Evolutionary conservation across 2,113 vertebrate genomes (phyloP).

Genomic region (Gopherus evgoodei): DNA sequence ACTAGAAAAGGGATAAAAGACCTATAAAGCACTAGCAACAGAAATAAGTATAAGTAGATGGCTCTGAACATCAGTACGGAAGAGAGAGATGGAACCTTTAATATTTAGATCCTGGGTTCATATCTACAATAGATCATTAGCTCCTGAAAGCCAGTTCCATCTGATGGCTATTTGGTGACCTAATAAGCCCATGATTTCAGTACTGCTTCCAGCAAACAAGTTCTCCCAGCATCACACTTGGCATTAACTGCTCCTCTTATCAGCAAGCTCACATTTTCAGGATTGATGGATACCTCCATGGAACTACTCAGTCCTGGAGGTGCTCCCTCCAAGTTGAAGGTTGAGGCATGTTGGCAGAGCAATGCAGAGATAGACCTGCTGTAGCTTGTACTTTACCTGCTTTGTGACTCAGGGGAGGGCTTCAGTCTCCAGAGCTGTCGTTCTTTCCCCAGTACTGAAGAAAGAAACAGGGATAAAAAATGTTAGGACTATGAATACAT

Average conservation of each 20-base stretch:
- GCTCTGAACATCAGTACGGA: neutral
- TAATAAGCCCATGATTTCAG: neutral
- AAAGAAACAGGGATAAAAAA: neutral
- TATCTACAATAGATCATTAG: neutral
- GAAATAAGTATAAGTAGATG: neutral
- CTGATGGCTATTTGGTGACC: neutral
- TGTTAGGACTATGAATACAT: constrained; percentile 22
- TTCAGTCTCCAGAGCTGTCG: constrained; percentile 4
- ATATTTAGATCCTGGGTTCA: neutral
- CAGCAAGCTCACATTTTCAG: neutral
- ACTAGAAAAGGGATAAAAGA: neutral
- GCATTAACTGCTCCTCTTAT: neutral
- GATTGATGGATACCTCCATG: neutral
- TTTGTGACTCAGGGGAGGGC: neutral
- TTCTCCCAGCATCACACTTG: neutral
- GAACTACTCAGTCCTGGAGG: neutral
- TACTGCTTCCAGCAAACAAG: neutral
- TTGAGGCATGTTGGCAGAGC: neutral
- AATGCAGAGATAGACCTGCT: neutral
- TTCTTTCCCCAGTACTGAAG: constrained; percentile 10
- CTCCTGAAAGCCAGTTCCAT: neutral
- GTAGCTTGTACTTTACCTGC: neutral
- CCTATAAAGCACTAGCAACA: neutral
- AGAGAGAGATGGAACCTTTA: neutral
- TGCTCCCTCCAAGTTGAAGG: neutral